Evolutionary conservation across 2,888 invertebrate genomes (phyloP).

Genomic region (Siphlonurus alternatus): DNA sequence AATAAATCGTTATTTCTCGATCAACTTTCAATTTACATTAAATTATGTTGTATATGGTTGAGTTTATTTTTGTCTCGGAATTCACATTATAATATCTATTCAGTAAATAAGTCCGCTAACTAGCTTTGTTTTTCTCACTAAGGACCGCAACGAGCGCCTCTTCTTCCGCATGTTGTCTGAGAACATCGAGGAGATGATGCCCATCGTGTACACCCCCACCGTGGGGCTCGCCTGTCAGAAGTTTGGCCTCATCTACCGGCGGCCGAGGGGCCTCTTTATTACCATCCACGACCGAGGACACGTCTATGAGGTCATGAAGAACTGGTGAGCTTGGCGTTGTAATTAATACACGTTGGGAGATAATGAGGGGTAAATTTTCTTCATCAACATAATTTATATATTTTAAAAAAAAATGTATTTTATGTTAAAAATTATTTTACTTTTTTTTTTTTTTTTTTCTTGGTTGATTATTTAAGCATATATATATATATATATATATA

Average conservation of each 20-base stretch:
- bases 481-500: too few relatives aligned
- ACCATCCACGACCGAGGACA: constrained; percentile 93
- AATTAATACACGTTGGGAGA: neutral
- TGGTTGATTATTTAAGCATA: too few relatives aligned
- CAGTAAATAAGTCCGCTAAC: too few relatives aligned
- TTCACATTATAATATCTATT: too few relatives aligned
- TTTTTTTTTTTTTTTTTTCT: too few relatives aligned
- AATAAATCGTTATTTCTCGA: too few relatives aligned
- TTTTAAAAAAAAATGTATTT: too few relatives aligned
- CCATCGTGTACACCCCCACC: constrained; percentile 96
- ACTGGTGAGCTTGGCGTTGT: constrained; percentile 49
- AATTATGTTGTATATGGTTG: too few relatives aligned
- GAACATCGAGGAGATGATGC: constrained; percentile 85
- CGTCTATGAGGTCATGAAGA: constrained; percentile 81
- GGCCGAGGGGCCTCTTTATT: constrained; percentile 81
- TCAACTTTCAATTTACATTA: too few relatives aligned
- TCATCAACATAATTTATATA: neutral
- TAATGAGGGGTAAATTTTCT: neutral
- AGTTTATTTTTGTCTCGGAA: too few relatives aligned
- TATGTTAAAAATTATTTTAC: too few relatives aligned
- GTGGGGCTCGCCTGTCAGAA: constrained; percentile 97
- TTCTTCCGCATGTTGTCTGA: constrained; percentile 83
- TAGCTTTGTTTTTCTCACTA: too few relatives aligned
- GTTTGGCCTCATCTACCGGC: constrained; percentile 78
- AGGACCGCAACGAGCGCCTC: constrained; percentile 91